Evolutionary conservation across 2,888 invertebrate genomes (phyloP).

Genomic region (Lasioglossum vierecki): DNA sequence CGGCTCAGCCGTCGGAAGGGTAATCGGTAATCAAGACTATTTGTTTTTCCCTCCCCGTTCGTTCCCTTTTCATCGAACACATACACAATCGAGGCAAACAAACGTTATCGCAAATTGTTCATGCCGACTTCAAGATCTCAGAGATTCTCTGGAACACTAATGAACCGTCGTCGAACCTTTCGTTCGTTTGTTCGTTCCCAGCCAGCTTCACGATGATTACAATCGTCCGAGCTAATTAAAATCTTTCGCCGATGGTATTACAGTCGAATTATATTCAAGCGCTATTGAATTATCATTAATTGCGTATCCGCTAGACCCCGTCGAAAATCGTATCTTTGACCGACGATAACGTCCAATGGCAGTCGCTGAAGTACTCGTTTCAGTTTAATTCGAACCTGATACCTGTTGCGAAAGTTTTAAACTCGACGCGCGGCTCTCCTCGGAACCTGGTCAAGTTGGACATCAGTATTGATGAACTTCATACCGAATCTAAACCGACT

Average conservation of each 20-base stretch:
- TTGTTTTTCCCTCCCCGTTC: not conserved
- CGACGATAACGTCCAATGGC: not conserved
- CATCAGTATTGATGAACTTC: not conserved
- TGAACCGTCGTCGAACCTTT: not conserved
- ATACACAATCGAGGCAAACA: not conserved
- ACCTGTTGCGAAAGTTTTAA: conserved; percentile 7
- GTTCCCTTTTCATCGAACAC: not conserved
- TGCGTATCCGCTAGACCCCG: not conserved
- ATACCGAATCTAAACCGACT: not conserved
- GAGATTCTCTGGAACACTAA: not conserved
- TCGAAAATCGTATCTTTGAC: not conserved
- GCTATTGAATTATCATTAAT: not conserved
- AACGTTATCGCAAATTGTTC: not conserved
- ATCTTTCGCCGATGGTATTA: not conserved
- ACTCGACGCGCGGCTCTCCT: not conserved
- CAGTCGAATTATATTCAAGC: not conserved
- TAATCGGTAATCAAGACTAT: conserved; percentile 12
- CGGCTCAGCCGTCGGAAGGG: conserved; percentile 37
- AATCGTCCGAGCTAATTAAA: conserved; percentile 5
- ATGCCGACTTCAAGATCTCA: not conserved
- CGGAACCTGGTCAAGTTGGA: not conserved
- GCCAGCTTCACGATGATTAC: not conserved
- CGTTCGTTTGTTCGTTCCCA: not conserved
- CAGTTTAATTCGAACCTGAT: not conserved
- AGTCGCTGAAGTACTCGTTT: not conserved